Percentiles rank a stretch among this genome's conserved stretches.
Evolutionary conservation across 2,797 vertebrate species (phyloP).

Genomic region (Dendrocincla fuliginosa): DNA sequence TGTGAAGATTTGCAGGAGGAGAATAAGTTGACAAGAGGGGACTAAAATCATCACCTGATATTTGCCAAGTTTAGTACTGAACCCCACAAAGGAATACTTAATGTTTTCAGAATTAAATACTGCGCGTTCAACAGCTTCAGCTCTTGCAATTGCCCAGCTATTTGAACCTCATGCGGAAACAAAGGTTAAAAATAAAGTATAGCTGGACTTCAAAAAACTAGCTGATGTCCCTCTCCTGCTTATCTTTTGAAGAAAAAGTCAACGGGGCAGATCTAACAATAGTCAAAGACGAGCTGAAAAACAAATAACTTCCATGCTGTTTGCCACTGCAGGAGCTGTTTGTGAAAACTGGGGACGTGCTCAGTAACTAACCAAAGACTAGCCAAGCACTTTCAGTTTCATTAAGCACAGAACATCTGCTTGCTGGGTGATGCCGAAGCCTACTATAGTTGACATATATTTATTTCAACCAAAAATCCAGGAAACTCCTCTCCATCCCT

Average conservation of each 20-base stretch:
- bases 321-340: slow-evolving; percentile 6
- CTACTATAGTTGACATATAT: not conserved
- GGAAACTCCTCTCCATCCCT: slow-evolving; percentile 29
- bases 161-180: not conserved
- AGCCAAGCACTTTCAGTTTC: not conserved
- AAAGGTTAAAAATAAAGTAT: not conserved
- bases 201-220: slow-evolving; percentile 4
- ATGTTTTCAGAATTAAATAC: slow-evolving; percentile 46
- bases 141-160: slow-evolving; percentile 21
- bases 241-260: slow-evolving; percentile 17
- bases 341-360: not conserved
- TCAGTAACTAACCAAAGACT: slow-evolving; percentile 24
- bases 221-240: slow-evolving; percentile 28
- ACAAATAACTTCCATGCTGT: not conserved
- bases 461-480: slow-evolving; percentile 33
- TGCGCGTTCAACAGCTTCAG: slow-evolving; percentile 50
- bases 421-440: slow-evolving; percentile 17
- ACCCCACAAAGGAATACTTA: slow-evolving; percentile 10
- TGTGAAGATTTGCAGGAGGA: slow-evolving; percentile 66
- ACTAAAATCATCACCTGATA: slow-evolving; percentile 68
- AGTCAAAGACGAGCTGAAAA: slow-evolving; percentile 23
- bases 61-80: slow-evolving; percentile 79
- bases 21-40: slow-evolving; percentile 70
- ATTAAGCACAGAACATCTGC: not conserved
- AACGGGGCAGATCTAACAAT: not conserved